Base-by-base conservation (phyloP, 2,888 invertebrate species). In the Lepas anatifera region DNA sequence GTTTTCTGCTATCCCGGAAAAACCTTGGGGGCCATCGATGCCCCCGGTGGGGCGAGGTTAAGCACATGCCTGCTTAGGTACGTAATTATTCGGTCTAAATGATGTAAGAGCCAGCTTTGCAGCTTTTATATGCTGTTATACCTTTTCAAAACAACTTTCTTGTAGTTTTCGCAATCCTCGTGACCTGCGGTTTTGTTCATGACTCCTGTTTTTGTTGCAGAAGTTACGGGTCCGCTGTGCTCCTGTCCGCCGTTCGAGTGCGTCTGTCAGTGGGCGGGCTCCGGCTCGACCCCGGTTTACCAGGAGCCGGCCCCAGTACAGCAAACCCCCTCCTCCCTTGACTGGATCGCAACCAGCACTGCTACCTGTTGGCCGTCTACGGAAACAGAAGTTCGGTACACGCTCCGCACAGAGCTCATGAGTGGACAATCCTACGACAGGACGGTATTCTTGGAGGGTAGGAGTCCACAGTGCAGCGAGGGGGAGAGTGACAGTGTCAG, bases 181-280 rank as follows among this genome's bases (percentile, higher is more conserved):
- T n/a, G n/a, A n/a, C n/a, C n/a, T n/a, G n/a, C n/a, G n/a, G n/a
- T n/a, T n/a, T n/a, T n/a, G n/a, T n/a, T n/a, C n/a, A n/a, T n/a
- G n/a, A n/a, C n/a, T n/a, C n/a, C n/a, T n/a, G n/a, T n/a, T n/a
- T n/a, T n/a, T n/a, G n/a, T n/a, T n/a, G n/a, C n/a, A n/a, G n/a
- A n/a, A n/a, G n/a, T n/a, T n/a, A n/a, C n/a, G n/a, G n/a, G n/a
- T n/a, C n/a, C n/a, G n/a, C n/a, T 58, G 58, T 58, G 58, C 58
- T 58, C 58, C 4, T 58, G 58, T 27, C 58, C 58, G 4, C 58
- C 58, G 32, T 58, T 58, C 58, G 58, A 58, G 58, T 58, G 58
- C 32, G 18, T 58, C 18, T 58, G 58, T 32, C 58, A 58, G 6
- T 58, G 58, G 58, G 32, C 18, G 18, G 32, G 58, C 58, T 58